Evolutionary conservation across 2,888 invertebrate genomes (phyloP).

Genomic region (Orchesellides sinensis): DNA sequence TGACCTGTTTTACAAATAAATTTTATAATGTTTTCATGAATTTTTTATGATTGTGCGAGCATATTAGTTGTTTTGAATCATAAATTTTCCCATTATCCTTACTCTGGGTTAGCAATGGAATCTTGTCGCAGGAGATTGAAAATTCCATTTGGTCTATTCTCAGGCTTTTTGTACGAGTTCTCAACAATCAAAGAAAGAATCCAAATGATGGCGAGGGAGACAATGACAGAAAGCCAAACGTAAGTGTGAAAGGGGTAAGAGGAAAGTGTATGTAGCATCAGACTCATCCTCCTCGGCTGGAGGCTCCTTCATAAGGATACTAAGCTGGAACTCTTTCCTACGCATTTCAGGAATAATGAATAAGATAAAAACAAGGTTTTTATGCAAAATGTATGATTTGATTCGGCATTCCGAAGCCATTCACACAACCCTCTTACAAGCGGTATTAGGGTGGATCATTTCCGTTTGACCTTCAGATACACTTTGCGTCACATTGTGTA

Average conservation of each 20-base stretch:
- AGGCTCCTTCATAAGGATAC: conserved; percentile 81
- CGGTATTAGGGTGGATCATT: no score
- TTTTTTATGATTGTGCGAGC: no score
- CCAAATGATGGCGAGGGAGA: conserved; percentile 96
- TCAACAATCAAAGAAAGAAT: conserved; percentile 96
- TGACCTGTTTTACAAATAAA: conserved; percentile 80
- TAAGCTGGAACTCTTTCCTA: conserved; percentile 80
- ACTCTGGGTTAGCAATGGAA: conserved; percentile 68
- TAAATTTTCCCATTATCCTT: conserved; percentile 30
- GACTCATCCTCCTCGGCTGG: conserved; percentile 76
- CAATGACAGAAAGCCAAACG: conserved; percentile 89
- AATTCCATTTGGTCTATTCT: conserved; percentile 62
- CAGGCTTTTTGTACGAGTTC: conserved; percentile 67
- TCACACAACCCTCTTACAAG: no score
- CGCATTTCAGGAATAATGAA: neutral
- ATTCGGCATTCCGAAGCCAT: neutral
- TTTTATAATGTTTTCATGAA: neutral
- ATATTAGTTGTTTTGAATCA: no score
- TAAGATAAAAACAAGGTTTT: neutral
- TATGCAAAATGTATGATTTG: no score
- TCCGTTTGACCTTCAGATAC: no score
- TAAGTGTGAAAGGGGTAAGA: conserved; percentile 89
- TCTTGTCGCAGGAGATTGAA: conserved; percentile 68
- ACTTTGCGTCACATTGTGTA: no score
- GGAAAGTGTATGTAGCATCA: conserved; percentile 87